These are phyloP conservation scores for Octodon degus DNA, from an alignment of 2,113 vertebrate species.

Conservation along the genomic window DNA sequence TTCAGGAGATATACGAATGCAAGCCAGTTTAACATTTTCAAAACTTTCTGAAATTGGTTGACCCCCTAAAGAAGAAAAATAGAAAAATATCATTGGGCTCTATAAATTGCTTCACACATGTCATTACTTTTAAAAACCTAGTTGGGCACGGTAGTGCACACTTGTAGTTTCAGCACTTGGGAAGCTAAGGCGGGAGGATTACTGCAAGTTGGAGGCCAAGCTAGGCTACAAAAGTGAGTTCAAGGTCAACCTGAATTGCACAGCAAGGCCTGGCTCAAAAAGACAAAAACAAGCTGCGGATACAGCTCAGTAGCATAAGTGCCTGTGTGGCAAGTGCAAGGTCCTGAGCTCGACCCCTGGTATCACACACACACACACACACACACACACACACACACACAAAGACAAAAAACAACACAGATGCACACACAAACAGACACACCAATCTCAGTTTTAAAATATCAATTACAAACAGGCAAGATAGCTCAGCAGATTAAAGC, in stretches of 20 bases:
- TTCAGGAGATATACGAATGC: constrained; percentile 79
- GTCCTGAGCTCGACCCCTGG: too few species aligned
- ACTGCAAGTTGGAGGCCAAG: not conserved
- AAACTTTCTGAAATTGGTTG: constrained; percentile 80
- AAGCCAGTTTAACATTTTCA: constrained; percentile 74
- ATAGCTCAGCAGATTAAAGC: too few species aligned
- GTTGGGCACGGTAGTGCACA: not conserved
- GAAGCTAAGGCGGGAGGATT: not conserved
- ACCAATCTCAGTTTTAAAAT: not conserved
- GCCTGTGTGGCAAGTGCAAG: too few species aligned
- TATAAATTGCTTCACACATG: constrained; percentile 48
- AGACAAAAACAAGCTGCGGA: not conserved
- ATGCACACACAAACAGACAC: not conserved
- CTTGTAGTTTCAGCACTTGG: not conserved
- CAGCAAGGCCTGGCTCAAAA: not conserved
- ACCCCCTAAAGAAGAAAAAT: constrained; percentile 74
- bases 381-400: too few species aligned
- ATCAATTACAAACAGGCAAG: not conserved
- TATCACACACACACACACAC: too few species aligned
- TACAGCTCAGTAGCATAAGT: too few species aligned
- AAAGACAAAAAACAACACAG: too few species aligned
- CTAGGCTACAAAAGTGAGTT: not conserved
- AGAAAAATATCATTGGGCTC: constrained; percentile 34
- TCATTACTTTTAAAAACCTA: not conserved
- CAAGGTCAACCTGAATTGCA: not conserved